A percentile compares a stretch with the other conserved stretches of the same genome.
Conservation (phyloP, 2,888 invertebrate species). For the Leucoma salicis region DNA sequence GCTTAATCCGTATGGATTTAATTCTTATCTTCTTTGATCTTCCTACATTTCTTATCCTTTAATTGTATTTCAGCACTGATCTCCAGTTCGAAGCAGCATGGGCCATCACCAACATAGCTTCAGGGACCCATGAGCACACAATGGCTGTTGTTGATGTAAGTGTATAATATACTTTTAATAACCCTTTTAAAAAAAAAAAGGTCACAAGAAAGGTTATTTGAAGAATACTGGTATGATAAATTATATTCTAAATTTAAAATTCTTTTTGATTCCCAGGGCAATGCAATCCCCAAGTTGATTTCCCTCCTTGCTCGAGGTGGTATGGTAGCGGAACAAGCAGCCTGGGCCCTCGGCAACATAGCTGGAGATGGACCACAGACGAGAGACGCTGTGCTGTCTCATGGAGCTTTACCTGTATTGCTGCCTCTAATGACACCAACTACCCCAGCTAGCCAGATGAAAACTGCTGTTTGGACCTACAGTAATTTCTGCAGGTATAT, state of each 20-base stretch:
- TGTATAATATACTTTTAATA: slow-evolving; percentile 6
- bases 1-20: no score
- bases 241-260: background rate
- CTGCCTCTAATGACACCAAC: slow-evolving; percentile 80
- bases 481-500: slow-evolving; percentile 92
- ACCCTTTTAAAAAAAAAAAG: no score
- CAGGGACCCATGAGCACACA: slow-evolving; percentile 96
- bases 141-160: slow-evolving; percentile 88
- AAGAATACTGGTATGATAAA: no score
- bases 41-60: slow-evolving; percentile 36
- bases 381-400: slow-evolving; percentile 90
- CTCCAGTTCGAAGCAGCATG: slow-evolving; percentile 98
- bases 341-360: slow-evolving; percentile 99
- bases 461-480: slow-evolving; percentile 96
- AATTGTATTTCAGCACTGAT: slow-evolving; percentile 78
- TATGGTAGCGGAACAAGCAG: slow-evolving; percentile 95
- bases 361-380: slow-evolving; percentile 93
- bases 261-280: slow-evolving; percentile 71
- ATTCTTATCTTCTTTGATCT: no score
- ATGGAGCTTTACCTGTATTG: slow-evolving; percentile 86
- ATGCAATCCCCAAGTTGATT: slow-evolving; percentile 93
- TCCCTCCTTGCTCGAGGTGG: slow-evolving; percentile 86
- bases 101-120: slow-evolving; percentile 98
- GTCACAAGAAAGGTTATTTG: no score
- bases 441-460: slow-evolving; percentile 83